Evolutionary conservation across 2,888 invertebrate genomes (phyloP).

Genomic region (Geophilus truncorum): DNA sequence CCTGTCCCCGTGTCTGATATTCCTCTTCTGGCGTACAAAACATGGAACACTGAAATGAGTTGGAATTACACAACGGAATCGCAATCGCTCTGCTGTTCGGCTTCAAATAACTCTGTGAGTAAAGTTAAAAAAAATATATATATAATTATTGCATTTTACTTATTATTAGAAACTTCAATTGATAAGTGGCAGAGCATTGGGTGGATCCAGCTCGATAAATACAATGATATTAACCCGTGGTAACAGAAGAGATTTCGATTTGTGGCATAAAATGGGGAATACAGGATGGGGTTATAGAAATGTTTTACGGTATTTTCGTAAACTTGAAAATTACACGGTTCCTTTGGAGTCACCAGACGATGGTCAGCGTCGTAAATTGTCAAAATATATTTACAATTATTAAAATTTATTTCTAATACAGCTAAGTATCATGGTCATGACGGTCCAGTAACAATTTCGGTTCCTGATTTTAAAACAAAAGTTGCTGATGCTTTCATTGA

Average conservation of each 20-base stretch:
- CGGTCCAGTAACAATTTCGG: not conserved
- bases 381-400: not conserved
- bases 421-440: too few relatives aligned
- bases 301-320: not conserved
- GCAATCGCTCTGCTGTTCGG: too few relatives aligned
- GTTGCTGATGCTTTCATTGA: not conserved
- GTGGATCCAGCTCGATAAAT: not conserved
- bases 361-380: not conserved
- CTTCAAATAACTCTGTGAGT: too few relatives aligned
- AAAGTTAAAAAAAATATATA: too few relatives aligned
- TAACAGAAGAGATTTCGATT: not conserved
- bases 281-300: not conserved
- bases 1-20: not conserved
- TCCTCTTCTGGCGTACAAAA: not conserved
- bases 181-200: not conserved
- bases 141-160: too few relatives aligned
- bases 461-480: not conserved
- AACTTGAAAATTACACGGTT: not conserved
- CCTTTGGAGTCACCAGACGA: not conserved
- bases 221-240: not conserved
- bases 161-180: not conserved
- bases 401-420: too few relatives aligned
- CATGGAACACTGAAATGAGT: not conserved
- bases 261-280: not conserved
- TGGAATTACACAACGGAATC: too few relatives aligned